Conservation (phyloP, 2,797 vertebrate genomes). For the Sebastes cheni region DNA sequence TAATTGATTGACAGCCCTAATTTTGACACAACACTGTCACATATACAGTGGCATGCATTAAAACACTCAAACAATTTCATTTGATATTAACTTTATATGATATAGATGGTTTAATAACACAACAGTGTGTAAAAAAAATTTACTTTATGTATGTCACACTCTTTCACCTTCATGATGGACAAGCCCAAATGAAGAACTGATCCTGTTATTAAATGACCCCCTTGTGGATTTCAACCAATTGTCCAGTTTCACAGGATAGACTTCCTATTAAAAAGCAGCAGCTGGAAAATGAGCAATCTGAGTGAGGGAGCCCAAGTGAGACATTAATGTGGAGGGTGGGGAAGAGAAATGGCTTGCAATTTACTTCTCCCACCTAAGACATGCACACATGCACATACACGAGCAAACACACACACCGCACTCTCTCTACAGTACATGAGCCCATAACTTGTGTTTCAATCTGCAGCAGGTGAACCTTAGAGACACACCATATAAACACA, state of each 20-base stretch:
- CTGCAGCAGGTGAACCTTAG: conserved; percentile 7
- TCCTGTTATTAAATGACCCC: conserved; percentile 45
- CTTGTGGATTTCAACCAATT: conserved; percentile 50
- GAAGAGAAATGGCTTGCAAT: conserved; percentile 68
- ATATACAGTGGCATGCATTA: neutral
- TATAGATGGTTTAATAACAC: conserved; percentile 17
- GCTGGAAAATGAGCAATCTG: conserved; percentile 79
- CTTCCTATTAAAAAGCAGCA: conserved; percentile 75
- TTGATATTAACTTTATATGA: neutral
- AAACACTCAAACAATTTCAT: neutral
- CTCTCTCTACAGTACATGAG: neutral
- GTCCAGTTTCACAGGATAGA: conserved; percentile 59
- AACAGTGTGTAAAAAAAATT: neutral
- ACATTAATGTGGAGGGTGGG: conserved; percentile 61
- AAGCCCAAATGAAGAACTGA: conserved; percentile 24
- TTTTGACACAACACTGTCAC: neutral
- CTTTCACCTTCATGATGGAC: conserved; percentile 38
- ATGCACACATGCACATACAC: conserved; percentile 4
- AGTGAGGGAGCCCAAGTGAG: conserved; percentile 71
- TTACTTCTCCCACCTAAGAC: conserved; percentile 40
- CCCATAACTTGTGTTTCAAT: conserved; percentile 27
- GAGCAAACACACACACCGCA: neutral
- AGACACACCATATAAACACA: conserved; percentile 20
- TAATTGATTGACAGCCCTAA: no score
- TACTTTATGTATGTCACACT: neutral